Conservation (phyloP, 1,140 invertebrate species). For the Lordiphosa stackelbergi region DNA sequence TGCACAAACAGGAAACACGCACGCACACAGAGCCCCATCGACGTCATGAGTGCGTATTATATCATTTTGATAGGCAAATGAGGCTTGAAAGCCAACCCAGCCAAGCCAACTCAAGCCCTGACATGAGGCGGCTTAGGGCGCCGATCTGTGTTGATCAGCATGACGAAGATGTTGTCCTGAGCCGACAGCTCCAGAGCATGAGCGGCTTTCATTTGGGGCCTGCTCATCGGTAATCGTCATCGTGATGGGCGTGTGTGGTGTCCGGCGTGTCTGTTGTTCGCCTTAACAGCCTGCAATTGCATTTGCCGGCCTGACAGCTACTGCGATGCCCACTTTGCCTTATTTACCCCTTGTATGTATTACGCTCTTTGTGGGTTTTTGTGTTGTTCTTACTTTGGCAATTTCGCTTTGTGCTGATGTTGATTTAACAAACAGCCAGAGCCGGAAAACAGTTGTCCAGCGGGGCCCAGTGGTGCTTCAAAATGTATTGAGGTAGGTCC, state of each 20-base stretch:
- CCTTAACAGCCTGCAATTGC: conserved; percentile 13
- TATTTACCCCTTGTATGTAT: conserved; percentile 24
- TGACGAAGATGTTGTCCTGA: conserved; percentile 51
- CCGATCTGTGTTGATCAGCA: conserved; percentile 54
- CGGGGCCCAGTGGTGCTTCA: neutral
- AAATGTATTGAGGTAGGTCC: conserved; percentile 51
- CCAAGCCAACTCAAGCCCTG: conserved; percentile 25
- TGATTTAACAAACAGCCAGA: too few relatives aligned
- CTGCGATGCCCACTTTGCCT: conserved; percentile 36
- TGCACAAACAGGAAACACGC: conserved; percentile 65
- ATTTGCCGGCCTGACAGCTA: conserved; percentile 41
- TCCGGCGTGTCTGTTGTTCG: conserved; percentile 2
- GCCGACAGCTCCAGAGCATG: conserved; percentile 29
- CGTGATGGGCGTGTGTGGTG: conserved; percentile 17
- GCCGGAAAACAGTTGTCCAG: conserved; percentile 11
- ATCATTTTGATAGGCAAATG: conserved; percentile 73
- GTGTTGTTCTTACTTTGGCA: too few relatives aligned
- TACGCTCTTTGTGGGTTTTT: too few relatives aligned
- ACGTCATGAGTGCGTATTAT: conserved; percentile 68
- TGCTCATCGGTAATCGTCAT: conserved; percentile 32
- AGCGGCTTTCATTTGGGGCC: conserved; percentile 33
- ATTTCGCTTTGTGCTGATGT: conserved; percentile 6
- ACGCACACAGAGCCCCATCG: conserved; percentile 36
- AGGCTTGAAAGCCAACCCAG: conserved; percentile 60
- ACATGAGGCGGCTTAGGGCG: conserved; percentile 44